Evolutionary conservation across 2,797 vertebrate genomes (phyloP), one percentile per base, ranked within the genome.

Genomic region (Lacerta viridis): DNA sequence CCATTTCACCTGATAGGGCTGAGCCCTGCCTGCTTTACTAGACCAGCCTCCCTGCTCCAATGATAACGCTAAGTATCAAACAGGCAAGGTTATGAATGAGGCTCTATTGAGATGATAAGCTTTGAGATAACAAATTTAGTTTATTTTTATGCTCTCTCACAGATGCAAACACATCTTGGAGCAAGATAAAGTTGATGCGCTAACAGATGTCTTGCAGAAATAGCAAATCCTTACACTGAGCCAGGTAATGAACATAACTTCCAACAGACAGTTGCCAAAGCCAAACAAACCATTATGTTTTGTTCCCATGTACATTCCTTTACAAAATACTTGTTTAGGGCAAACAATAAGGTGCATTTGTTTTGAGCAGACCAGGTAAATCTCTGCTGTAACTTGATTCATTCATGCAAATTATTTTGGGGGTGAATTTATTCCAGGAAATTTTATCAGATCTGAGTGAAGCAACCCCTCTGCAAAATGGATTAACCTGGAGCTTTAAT

Each of bases 401-500:
- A 89, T 66, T 87, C 43, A 72, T 4, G 74, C 27, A 91, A 88
- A 17, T 84, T 93, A n/a, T 43, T 64, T 7, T 75, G 15, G 20
- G 87, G 80, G 71, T 90, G 81, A 89, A 93, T 33, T 33, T 33
- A 33, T 33, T 33, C 33, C 33, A 33, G 33, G 33, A 33, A 33
- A 33, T 93, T 93, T 93, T 93, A 88, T 89, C 69, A 64, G 41
- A 43, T 80, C 59, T 75, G 77, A 80, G 72, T 69, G 36, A 85
- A 75, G 66, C 77, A 87, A 46, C 83, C 85, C 87, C 92, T 92
- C 90, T 92, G 39, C 27, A 93, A 91, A 93, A 92, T 77, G 39
- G 77, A 90, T 93, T 92, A 93, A 13, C 72, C 78, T 92, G 91
- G 80, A 93, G 88, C 94, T 95, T 91, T 90, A 94, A 92, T 75